A percentile compares a stretch with the other conserved stretches of the same genome.
These are phyloP conservation scores for Drosophila kepulauana DNA, from an alignment of 1,140 invertebrate genomes.

Conservation along the genomic window DNA sequence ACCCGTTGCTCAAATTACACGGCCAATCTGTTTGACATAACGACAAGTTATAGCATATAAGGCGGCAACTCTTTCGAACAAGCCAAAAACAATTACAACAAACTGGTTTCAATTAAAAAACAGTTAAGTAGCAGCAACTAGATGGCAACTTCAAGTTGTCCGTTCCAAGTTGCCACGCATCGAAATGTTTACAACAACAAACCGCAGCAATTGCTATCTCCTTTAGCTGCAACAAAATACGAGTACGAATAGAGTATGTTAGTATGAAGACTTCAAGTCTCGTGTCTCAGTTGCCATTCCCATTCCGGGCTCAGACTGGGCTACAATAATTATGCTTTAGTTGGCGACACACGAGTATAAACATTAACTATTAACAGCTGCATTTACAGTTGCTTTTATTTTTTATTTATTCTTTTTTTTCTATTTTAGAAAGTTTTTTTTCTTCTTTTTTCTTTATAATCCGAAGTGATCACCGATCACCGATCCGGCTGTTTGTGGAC, in stretches of 20 bases:
- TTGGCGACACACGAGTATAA: slow-evolving; percentile 67
- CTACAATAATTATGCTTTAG: slow-evolving; percentile 80
- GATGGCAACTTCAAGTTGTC: slow-evolving; percentile 19
- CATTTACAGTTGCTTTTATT: slow-evolving; percentile 69
- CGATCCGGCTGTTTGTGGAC: slow-evolving; percentile 1
- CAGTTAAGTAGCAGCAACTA: slow-evolving; percentile 64
- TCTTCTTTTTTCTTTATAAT: neutral
- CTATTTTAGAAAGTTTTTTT: slow-evolving; percentile 63
- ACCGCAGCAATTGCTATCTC: slow-evolving; percentile 45
- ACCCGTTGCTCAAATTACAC: slow-evolving; percentile 63
- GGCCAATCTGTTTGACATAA: slow-evolving; percentile 77
- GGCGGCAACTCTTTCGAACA: slow-evolving; percentile 32
- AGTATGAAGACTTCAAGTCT: neutral
- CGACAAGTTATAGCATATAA: slow-evolving; percentile 74
- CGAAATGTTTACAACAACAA: slow-evolving; percentile 29
- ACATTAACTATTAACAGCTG: slow-evolving; percentile 59
- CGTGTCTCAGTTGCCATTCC: slow-evolving; percentile 28
- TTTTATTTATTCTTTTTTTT: neutral
- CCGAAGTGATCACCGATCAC: neutral
- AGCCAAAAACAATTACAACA: slow-evolving; percentile 72
- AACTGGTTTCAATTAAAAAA: slow-evolving; percentile 83
- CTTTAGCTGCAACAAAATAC: slow-evolving; percentile 23
- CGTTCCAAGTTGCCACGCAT: slow-evolving; percentile 17
- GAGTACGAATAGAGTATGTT: slow-evolving; percentile 1
- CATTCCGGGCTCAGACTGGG: slow-evolving; percentile 39